Percentiles rank a stretch among this genome's conserved stretches.
Evolutionary conservation across 1,140 invertebrate species (phyloP).

Genomic region (Drosophila novamexicana): DNA sequence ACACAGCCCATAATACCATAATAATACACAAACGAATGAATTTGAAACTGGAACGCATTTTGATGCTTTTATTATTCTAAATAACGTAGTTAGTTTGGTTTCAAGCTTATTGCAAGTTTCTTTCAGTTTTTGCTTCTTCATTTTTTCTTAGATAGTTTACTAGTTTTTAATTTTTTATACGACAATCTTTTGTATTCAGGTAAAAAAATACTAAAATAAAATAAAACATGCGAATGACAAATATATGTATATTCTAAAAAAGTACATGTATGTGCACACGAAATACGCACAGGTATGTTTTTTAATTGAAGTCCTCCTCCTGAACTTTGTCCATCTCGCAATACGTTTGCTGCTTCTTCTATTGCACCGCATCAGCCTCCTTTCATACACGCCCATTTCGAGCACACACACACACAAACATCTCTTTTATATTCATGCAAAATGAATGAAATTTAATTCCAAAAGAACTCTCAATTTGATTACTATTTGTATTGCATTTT

Average conservation of each 20-base stretch:
- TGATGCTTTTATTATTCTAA: conserved; percentile 37
- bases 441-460: conserved; percentile 1
- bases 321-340: not conserved
- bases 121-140: too few relatives aligned
- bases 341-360: conserved; percentile 10
- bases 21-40: conserved; percentile 18
- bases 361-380: conserved; percentile 12
- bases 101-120: conserved; percentile 17
- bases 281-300: conserved; percentile 21
- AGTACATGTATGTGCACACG: conserved; percentile 13
- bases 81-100: conserved; percentile 19
- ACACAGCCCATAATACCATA: conserved; percentile 1
- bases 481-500: conserved; percentile 46
- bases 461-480: conserved; percentile 13
- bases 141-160: conserved; percentile 14
- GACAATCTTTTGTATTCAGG: conserved; percentile 20
- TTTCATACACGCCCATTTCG: not conserved
- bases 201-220: not conserved
- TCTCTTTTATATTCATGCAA: not conserved
- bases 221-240: conserved; percentile 8
- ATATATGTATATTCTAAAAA: conserved; percentile 29
- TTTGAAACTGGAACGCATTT: conserved; percentile 22
- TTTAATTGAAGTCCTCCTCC: not conserved
- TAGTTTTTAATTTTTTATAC: conserved; percentile 37
- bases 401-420: conserved; percentile 18